Evolutionary conservation across 53 echinoderm and acorn worm genomes (phyloP).

Genomic region (Stichopus horrens): DNA sequence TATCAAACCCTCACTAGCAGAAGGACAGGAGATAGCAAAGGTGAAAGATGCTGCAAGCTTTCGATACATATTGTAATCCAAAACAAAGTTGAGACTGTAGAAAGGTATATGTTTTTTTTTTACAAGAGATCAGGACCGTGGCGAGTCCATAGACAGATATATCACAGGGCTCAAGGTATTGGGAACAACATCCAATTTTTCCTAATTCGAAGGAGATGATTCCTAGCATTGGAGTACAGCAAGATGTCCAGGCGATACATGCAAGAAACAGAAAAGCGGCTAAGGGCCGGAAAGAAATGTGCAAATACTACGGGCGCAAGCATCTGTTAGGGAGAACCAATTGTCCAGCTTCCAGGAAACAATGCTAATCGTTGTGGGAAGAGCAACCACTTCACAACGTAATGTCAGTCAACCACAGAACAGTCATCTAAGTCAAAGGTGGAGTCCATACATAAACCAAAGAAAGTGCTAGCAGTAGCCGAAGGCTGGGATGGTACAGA

Average conservation of each 20-base stretch:
- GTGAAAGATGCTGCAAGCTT: slow-evolving; percentile 1
- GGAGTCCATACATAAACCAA: too few species aligned
- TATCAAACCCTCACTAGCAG: neutral
- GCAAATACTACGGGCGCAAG: slow-evolving; percentile 45
- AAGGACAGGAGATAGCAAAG: neutral
- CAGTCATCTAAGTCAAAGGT: too few species aligned
- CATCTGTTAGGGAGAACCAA: slow-evolving; percentile 42
- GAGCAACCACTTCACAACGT: slow-evolving; percentile 42
- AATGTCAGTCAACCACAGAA: neutral
- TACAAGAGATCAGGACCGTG: slow-evolving; percentile 47
- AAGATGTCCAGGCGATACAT: neutral
- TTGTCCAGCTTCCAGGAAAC: slow-evolving; percentile 52
- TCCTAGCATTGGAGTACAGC: slow-evolving; percentile 14
- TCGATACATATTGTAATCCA: slow-evolving; percentile 48
- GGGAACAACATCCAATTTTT: slow-evolving; percentile 49
- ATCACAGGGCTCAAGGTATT: slow-evolving; percentile 43
- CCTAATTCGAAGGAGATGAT: slow-evolving; percentile 29
- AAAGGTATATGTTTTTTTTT: slow-evolving; percentile 59
- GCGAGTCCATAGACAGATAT: slow-evolving; percentile 40
- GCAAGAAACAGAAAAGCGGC: neutral
- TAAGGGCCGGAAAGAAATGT: neutral
- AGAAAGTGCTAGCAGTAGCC: too few species aligned
- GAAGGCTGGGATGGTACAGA: too few species aligned
- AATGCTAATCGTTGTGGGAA: slow-evolving; percentile 39
- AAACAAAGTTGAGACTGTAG: slow-evolving; percentile 46